Percentiles rank a stretch among this genome's conserved stretches.
phyloP scores from a whole-genome alignment of 2,888 invertebrate genomes.

The Polyommatus iphigenia region DNA sequence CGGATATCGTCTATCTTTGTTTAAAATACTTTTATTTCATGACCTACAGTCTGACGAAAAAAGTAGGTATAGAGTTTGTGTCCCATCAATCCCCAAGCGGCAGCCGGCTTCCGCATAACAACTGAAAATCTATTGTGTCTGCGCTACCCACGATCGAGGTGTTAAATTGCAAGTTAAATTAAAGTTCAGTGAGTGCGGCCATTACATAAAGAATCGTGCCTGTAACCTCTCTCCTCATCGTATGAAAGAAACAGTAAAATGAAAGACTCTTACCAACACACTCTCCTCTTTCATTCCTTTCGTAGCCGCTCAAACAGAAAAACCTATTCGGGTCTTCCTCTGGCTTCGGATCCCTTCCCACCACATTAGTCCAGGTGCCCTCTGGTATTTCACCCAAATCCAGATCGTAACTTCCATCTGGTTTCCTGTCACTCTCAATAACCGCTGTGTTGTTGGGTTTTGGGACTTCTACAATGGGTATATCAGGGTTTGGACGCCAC shows the following conservation, averaged over 20 bases:
- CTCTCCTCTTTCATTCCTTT: slow-evolving; percentile 74
- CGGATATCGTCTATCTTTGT: too few species aligned
- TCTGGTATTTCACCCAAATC: slow-evolving; percentile 55
- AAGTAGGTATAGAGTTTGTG: too few species aligned
- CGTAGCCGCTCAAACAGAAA: slow-evolving; percentile 77
- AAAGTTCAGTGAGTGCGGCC: too few species aligned
- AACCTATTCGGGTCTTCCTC: slow-evolving; percentile 57
- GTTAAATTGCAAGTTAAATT: too few species aligned
- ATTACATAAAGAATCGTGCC: too few species aligned
- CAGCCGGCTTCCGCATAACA: too few species aligned
- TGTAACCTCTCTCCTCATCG: too few species aligned
- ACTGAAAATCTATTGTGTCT: too few species aligned
- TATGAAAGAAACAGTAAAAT: not conserved
- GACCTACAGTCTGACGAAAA: too few species aligned
- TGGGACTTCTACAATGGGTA: slow-evolving; percentile 42
- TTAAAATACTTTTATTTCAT: too few species aligned
- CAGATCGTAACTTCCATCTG: slow-evolving; percentile 49
- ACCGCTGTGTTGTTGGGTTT: slow-evolving; percentile 44
- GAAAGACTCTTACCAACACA: slow-evolving; percentile 73
- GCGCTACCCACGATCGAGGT: too few species aligned
- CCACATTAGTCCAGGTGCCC: slow-evolving; percentile 55
- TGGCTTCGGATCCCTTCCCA: slow-evolving; percentile 48
- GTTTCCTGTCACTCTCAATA: slow-evolving; percentile 49
- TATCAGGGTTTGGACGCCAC: slow-evolving; percentile 38
- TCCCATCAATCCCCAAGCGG: too few species aligned